Conservation (phyloP, 1,140 invertebrate genomes). For the Trialeurodes vaporariorum region DNA sequence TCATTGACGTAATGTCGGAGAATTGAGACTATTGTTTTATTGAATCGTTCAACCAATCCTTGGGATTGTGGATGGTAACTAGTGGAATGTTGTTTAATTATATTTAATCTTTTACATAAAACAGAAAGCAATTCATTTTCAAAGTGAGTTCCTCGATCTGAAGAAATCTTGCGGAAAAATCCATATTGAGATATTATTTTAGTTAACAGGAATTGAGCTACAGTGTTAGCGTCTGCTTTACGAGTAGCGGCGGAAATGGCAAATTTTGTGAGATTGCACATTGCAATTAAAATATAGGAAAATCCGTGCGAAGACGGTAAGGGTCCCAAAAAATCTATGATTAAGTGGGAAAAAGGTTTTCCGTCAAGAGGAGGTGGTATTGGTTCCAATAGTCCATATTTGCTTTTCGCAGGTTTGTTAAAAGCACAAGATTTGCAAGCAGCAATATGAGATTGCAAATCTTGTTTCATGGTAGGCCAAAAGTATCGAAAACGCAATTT, state of each 20-base stretch:
- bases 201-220: not conserved
- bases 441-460: no score
- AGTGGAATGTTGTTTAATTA: not conserved
- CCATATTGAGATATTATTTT: not conserved
- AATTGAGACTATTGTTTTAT: not conserved
- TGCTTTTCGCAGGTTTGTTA: no score
- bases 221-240: not conserved
- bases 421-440: no score
- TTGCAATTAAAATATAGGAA: not conserved
- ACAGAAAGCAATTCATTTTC: not conserved
- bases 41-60: not conserved
- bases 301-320: not conserved
- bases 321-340: slow-evolving; percentile 4
- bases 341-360: no score
- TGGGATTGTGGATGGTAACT: slow-evolving; percentile 3
- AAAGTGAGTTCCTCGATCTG: not conserved
- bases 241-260: not conserved
- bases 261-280: not conserved
- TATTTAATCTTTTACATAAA: not conserved
- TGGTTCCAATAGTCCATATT: no score
- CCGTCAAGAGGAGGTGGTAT: no score
- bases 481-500: no score
- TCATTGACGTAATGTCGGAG: not conserved
- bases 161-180: not conserved
- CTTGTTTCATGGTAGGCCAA: no score